Evolutionary conservation across 2,888 invertebrate genomes (phyloP), one percentile per base, ranked within the genome.

Genomic region (Dysmachus trigonus): DNA sequence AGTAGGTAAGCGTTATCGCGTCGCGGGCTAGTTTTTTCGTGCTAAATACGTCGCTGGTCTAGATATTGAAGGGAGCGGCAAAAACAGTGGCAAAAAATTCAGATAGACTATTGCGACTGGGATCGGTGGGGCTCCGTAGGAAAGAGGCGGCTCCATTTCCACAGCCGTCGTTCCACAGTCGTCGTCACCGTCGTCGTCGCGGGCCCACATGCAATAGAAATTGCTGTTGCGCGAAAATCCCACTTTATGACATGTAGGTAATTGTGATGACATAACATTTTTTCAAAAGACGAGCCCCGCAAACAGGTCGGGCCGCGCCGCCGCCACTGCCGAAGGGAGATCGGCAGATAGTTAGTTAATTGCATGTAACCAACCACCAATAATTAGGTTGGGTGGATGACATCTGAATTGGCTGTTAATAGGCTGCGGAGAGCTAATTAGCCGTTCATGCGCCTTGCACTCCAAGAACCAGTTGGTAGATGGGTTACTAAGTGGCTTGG

Each of bases 281-380:
- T 27, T 15, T 73, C 73, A 31, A 73, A 73, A 30, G 27, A 18
- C 22, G 62, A 62, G 62, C 31, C 33, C 33, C 33, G n/a, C 15
- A 73, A 73, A 73, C 73, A 73, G 73, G 73, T 73, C 33, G 33
- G 33, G 33, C 27, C 73, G 73, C 31, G n/a, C 33, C n/a, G n/a
- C 30, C 31, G 73, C n/a, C 22, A 7, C 62, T 22, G 13, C n/a
- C 33, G 73, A 31, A 73, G 31, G 73, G 33, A 73, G 73, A 73
- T 73, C 73, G 73, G 15, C 15, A 73, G 73, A 73, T 73, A 73
- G 73, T 73, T 73, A 73, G 73, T 73, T 73, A 73, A 73, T 73
- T 73, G n/a, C 73, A 73, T 15, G 73, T 73, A 73, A 73, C 73
- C 33, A 73, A 33, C 73, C 62, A 62, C 62, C 27, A 73, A 73